Evolutionary conservation across 2,113 vertebrate genomes (phyloP), one percentile per base, ranked within the genome.

Genomic region (Sceloporus tristichus): DNA sequence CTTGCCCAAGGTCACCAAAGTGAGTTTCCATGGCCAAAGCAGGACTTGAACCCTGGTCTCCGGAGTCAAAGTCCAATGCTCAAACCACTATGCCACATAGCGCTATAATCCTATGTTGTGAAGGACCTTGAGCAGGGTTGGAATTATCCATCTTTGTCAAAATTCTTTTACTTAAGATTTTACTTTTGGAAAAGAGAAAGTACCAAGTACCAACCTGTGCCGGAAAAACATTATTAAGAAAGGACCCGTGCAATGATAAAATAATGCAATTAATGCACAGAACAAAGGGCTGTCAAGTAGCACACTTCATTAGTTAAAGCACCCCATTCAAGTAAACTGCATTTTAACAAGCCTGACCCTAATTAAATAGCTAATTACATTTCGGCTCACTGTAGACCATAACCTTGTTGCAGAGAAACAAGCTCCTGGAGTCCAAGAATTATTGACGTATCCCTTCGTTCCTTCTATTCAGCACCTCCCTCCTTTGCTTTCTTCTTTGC

Each of bases 311-410:
- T 85, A 91, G 89, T 48, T 79, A 83, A 71, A 84, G n/a, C 92
- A 91, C 87, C 90, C 92, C 92, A 54, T 29, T 89, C 89, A 87
- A 62, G 29, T 70, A 91, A 95, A 90, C 85, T 54, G 75, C 90
- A 90, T 90, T 87, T 88, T 3, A 25, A 93, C 91, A 87, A 87
- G 23, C 0, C 85, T 87, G 93, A 95, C 93, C 94, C 92, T 91
- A 88, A 95, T 71, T 82, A 88, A 91, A 87, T 54, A 87, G 87
- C 90, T 96, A 94, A 96, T 95, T 91, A 94, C 62, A 91, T 38
- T 85, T 75, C 1, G 62, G 90, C 9, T 79, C 29, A 62, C 53
- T 29, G 90, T 11, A 83, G 71, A 13, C 79, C 16, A 38, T 18
- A 76, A 91, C 77, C 27, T 86, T 4, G 1, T 11, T 85, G 74